These are phyloP conservation scores for Lucilia sericata DNA, from an alignment of 1,140 invertebrate genomes.

Conservation along the genomic window DNA sequence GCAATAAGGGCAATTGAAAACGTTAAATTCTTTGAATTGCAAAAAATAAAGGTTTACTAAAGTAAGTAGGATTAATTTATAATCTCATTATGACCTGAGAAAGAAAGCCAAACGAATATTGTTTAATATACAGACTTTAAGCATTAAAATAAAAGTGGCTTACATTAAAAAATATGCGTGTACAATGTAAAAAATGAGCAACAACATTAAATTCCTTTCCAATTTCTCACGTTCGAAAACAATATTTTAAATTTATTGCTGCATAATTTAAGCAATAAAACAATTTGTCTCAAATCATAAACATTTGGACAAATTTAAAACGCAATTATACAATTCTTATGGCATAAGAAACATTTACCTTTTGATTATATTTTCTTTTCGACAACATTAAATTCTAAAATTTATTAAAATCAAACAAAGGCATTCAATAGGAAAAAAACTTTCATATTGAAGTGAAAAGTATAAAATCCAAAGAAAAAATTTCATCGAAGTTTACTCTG, in stretches of 20 bases:
- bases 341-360: not conserved
- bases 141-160: no score
- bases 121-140: no score
- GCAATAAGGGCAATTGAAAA: no score
- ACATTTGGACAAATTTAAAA: slow-evolving; percentile 12
- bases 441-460: not conserved
- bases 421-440: not conserved
- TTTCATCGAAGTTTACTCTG: not conserved
- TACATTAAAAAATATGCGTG: no score
- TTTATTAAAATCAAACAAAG: not conserved
- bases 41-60: no score
- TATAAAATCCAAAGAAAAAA: not conserved
- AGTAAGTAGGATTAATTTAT: no score
- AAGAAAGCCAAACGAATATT: no score
- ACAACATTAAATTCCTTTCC: not conserved
- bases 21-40: no score
- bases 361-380: not conserved
- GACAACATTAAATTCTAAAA: slow-evolving; percentile 1
- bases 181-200: no score
- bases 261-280: not conserved
- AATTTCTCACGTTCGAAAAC: not conserved
- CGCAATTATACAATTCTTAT: not conserved
- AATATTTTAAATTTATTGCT: not conserved
- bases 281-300: slow-evolving; percentile 13
- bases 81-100: no score